These are phyloP conservation scores for Neolamprologus modestus DNA, from an alignment of 2,113 vertebrate genomes.

Conservation along the genomic window DNA sequence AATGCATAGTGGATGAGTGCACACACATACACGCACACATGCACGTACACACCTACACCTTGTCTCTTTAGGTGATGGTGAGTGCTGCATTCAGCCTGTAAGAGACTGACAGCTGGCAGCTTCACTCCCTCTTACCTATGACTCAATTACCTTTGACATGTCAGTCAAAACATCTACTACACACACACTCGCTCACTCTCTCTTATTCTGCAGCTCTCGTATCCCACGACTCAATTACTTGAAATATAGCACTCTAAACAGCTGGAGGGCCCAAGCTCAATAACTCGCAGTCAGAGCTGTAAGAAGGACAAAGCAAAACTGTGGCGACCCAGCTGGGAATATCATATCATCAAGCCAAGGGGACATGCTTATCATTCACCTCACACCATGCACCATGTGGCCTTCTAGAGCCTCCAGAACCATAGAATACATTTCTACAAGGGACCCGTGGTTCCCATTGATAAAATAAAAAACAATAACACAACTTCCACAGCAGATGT, in stretches of 20 bases:
- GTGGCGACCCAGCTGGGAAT: constrained; percentile 30
- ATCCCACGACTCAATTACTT: constrained; percentile 53
- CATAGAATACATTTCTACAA: neutral
- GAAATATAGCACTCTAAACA: constrained; percentile 48
- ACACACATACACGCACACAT: neutral
- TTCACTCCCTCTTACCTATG: constrained; percentile 21
- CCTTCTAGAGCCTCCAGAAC: neutral
- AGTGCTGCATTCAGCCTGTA: constrained; percentile 10
- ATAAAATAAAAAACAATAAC: neutral
- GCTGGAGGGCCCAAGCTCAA: constrained; percentile 39
- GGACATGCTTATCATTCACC: constrained; percentile 53
- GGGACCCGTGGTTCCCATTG: neutral
- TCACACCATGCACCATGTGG: constrained; percentile 8
- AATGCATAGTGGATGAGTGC: neutral
- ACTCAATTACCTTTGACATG: constrained; percentile 47
- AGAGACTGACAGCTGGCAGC: constrained; percentile 55
- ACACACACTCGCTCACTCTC: neutral
- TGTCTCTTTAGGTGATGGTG: constrained; percentile 14
- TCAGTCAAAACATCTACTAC: constrained; percentile 44
- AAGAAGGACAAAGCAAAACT: constrained; percentile 30
- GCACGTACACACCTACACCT: neutral
- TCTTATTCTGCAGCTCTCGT: neutral
- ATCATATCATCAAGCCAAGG: constrained; percentile 40
- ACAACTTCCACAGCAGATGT: neutral
- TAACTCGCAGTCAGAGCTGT: constrained; percentile 35